Base-by-base conservation (phyloP, 2,113 vertebrate genomes). In the Astur gentilis region DNA sequence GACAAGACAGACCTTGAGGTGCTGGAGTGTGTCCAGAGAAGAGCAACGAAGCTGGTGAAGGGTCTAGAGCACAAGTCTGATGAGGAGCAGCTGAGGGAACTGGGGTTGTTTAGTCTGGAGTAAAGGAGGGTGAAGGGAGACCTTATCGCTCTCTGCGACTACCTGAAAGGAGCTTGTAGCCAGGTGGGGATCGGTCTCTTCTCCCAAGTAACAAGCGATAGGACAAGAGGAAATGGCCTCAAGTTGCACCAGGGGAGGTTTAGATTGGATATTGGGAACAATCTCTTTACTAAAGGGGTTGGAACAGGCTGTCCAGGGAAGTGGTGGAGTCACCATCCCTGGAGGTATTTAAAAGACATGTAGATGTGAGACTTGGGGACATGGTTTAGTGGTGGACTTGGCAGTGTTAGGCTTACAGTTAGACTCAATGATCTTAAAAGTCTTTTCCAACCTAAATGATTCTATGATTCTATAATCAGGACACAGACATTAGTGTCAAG, bases 171-270 rank as follows among this genome's bases (percentile, higher is more conserved):
- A 1, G 49, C 13, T 5, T 50, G 49, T 50, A 14, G 49, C 1
- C 7, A 13, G 13, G 13, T 50, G 23, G 49, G 49, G 1, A 13
- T 1, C 1, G 2, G 23, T 26, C 49, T 50, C 49, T 50, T 8
- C 13, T 50, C 1, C 4, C 49, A 50, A 15, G 49, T 5, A 25
- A 25, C 23, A 3, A 14, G 49, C 0, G 2, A 26, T 50, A 26
- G 1, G 49, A 50, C 4, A 2, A 5, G 49, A 50, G 0, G 8
- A 25, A 26, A 50, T 15, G 13, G 23, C 25, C 49, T 15, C 49
- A 50, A 50, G 25, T 5, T 50, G 23, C 1, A 0, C 7, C 49
- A 25, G 49, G 49, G 23, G 23, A 50, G 23, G 7, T 50, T 50
- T 50, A 50, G 23, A 4, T 50, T 50, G 23, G 49, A 50, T 50